These are phyloP conservation scores for Hirtodrosophila trivittata DNA, from an alignment of 2,888 invertebrate species.

Conservation along the genomic window DNA sequence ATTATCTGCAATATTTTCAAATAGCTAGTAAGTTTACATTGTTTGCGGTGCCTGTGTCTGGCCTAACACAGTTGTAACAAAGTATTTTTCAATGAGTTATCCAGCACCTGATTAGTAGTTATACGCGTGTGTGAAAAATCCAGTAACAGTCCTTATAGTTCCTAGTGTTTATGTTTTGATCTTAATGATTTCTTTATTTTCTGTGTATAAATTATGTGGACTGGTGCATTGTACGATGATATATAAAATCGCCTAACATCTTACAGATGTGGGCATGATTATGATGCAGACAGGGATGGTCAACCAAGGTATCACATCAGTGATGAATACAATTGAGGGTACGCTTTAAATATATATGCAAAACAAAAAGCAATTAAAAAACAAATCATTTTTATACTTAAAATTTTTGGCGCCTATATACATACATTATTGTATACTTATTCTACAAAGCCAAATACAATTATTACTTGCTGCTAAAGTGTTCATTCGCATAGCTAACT, in stretches of 20 bases:
- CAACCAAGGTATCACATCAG: constrained; percentile 93
- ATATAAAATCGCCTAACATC: constrained; percentile 72
- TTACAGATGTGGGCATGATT: constrained; percentile 97
- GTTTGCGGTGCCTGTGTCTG: constrained; percentile 65
- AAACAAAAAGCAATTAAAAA: constrained; percentile 19
- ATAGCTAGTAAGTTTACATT: constrained; percentile 73
- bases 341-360: constrained; percentile 84
- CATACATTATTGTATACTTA: constrained; percentile 39
- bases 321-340: constrained; percentile 89
- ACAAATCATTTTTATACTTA: constrained; percentile 6
- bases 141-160: background rate
- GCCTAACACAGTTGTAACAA: constrained; percentile 51
- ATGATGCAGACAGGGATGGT: constrained; percentile 98
- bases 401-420: no score
- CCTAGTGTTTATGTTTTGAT: constrained; percentile 51
- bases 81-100: no score
- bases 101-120: no score
- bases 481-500: constrained; percentile 45
- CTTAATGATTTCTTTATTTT: constrained; percentile 15
- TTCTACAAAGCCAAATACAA: constrained; percentile 58
- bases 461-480: constrained; percentile 79
- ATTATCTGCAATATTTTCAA: constrained; percentile 70
- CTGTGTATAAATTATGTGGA: constrained; percentile 43
- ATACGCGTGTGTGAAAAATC: no score
- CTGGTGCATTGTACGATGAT: constrained; percentile 39